Percentiles rank a stretch among this genome's conserved stretches.
These are phyloP conservation scores for Caenorhabditis becei DNA, from an alignment of 2,888 invertebrate species.

Conservation along the genomic window DNA sequence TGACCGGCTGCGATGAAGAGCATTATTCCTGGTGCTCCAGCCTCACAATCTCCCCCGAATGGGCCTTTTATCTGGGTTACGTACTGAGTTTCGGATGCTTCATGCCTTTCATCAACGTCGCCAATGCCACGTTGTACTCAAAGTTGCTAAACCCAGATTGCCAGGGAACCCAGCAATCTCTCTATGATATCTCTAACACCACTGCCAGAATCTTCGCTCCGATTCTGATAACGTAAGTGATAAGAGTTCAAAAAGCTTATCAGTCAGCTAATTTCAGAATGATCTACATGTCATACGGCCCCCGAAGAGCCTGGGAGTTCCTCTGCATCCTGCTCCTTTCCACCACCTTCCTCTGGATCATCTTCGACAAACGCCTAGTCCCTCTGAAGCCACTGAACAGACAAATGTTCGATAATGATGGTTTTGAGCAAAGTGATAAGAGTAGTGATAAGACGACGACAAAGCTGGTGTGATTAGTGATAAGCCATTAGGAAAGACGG, in stretches of 20 bases:
- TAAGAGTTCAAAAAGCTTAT: not conserved
- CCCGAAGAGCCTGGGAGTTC: conserved; percentile 58
- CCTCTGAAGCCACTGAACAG: conserved; percentile 52
- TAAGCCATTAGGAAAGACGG: conserved; percentile 10
- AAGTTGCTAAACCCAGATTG: conserved; percentile 52
- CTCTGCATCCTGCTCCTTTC: conserved; percentile 37
- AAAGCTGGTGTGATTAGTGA: no score
- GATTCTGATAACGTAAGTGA: conserved; percentile 42
- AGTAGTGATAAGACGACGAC: no score
- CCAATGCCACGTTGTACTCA: conserved; percentile 57
- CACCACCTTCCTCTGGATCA: conserved; percentile 54
- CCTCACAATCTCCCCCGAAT: conserved; percentile 39
- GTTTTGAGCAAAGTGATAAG: conserved; percentile 23
- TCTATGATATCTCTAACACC: conserved; percentile 60
- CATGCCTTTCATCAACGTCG: conserved; percentile 59
- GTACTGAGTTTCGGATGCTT: conserved; percentile 52
- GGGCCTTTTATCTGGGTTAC: conserved; percentile 55
- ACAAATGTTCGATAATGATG: conserved; percentile 45
- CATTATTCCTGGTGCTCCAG: conserved; percentile 34
- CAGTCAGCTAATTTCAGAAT: conserved; percentile 18
- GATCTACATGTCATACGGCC: conserved; percentile 45
- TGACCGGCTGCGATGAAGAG: conserved; percentile 44
- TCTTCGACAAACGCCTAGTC: conserved; percentile 53
- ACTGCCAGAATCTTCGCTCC: conserved; percentile 57
- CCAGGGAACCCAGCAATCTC: conserved; percentile 59